Evolutionary conservation across 2,113 vertebrate genomes (phyloP), one percentile per base, ranked within the genome.

Genomic region (Micromys minutus): DNA sequence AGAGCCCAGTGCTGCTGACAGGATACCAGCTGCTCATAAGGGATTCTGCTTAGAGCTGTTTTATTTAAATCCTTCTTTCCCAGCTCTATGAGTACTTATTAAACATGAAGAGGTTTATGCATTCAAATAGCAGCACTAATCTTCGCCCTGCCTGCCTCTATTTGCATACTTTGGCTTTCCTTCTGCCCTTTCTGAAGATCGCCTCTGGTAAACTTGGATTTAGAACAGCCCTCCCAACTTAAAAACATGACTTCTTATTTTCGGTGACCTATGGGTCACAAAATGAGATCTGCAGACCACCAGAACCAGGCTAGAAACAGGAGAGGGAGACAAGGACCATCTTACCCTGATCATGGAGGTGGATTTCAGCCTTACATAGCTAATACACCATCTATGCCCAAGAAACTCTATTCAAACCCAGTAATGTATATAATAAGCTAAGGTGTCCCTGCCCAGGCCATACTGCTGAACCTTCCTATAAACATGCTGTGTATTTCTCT

Each of bases 61-160:
- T 96, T 93, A 59, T 92, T 89, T 95, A 86, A 90, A 83, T 93
- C 39, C 81, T 97, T 87, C 95, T 93, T 93, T 61, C 57, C 36
- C 74, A 84, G 74, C 42, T 92, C 74, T 72, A 3, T 88, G 90
- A 87, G 85, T 80, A 91, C 89, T 98, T 96, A 96, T 97, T 95
- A 96, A 97, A 97, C 97, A 97, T 97, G 90, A 97, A 96, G 88
- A 92, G 87, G 59, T 92, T 97, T 97, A 96, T 96, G 90, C 93
- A 97, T 96, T 97, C 96, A 96, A 97, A 97, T 75, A 95, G 96
- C 92, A 97, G 69, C 69, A 89, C 94, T 96, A 95, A 96, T 95
- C 94, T 94, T 93, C 89, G 42, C 89, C 81, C 52, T 87, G 90
- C 87, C 94, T 94, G 92, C 63, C 63, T 94, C 52, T 89, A 91